Base-by-base conservation (phyloP, 1,140 invertebrate genomes). In the Diorhabda elongata region DNA sequence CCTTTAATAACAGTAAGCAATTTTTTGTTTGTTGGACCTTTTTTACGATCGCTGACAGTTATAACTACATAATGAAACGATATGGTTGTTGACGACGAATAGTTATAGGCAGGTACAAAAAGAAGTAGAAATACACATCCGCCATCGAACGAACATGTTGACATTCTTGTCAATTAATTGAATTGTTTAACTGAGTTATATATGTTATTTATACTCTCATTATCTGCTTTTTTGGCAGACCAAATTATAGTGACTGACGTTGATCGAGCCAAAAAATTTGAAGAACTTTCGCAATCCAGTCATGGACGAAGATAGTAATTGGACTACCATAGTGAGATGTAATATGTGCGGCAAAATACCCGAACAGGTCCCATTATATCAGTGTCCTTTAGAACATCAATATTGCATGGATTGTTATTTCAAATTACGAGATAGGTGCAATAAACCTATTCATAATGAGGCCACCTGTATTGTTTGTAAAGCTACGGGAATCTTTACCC, bases 281-380 rank as follows among this genome's bases (percentile, higher is more conserved):
- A 26, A 26, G 26, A 26, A 26, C 26, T 26, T 26, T 9, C 42
- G 9, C 57, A 67, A 44, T 47, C 58, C 42, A 52, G 60, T 43
- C 5, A 67, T 67, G 65, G 65, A 67, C 44, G 57, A 67, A 45
- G 9, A 42, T 11, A 60, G 44, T 67, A 45, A 68, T 63, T 68
- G 67, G 67, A 44, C 60, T 42, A 68, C 67, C 45, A 62, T 68
- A 6, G 59, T 56, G 11, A 63, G 57, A 62, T 68, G 67, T 47
- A 68, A 58, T 68, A 4, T 68, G n/a, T 68, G 67, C 41, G 67
- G 60, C 26, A 41, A 62, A n/a, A 68, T 63, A 56, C 67, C 67
- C 52, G 60, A 62, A 44, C 42, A 9, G 44, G 67, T 58, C 42
- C 67, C 67, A 42, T 63, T 68, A 26, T 68, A 62, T 63, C 59